phyloP scores from a whole-genome alignment of 2,888 invertebrate genomes.

The Nomada lathburiana region DNA sequence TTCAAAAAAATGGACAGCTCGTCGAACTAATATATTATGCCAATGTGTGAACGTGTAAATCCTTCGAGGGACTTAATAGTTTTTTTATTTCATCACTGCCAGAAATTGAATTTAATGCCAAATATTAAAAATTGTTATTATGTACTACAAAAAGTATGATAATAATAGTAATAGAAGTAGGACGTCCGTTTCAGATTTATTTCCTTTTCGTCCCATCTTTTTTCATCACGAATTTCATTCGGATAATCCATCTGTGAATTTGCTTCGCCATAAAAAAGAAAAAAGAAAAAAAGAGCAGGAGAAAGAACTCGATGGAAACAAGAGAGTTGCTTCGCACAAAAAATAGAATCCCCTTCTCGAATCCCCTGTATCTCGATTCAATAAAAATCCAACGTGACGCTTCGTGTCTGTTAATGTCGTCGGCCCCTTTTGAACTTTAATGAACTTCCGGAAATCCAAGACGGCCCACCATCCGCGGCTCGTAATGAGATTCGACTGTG shows the following conservation, averaged over 20 bases:
- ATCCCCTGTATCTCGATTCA: not conserved
- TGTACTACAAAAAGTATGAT: too few species aligned
- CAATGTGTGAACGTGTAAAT: too few species aligned
- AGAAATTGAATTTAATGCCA: too few species aligned
- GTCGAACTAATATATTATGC: too few species aligned
- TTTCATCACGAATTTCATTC: not conserved
- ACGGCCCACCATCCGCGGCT: slow-evolving; percentile 2
- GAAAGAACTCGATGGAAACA: too few species aligned
- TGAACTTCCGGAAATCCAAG: slow-evolving; percentile 31
- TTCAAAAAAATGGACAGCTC: too few species aligned
- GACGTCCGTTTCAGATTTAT: not conserved
- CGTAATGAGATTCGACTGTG: slow-evolving; percentile 35
- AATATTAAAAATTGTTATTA: too few species aligned
- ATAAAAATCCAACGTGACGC: slow-evolving; percentile 5
- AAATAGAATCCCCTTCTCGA: not conserved
- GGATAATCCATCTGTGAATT: not conserved
- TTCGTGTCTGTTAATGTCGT: slow-evolving; percentile 7
- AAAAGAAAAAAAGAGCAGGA: too few species aligned
- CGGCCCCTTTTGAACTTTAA: slow-evolving; percentile 16
- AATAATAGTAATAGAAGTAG: too few species aligned
- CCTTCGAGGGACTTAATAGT: too few species aligned
- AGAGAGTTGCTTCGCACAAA: not conserved
- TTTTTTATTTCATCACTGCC: too few species aligned
- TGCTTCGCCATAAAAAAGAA: too few species aligned
- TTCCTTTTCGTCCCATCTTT: not conserved